Evolutionary conservation across 2,113 vertebrate species (phyloP), one percentile per base, ranked within the genome.

Genomic region (Salvelinus sp.): DNA sequence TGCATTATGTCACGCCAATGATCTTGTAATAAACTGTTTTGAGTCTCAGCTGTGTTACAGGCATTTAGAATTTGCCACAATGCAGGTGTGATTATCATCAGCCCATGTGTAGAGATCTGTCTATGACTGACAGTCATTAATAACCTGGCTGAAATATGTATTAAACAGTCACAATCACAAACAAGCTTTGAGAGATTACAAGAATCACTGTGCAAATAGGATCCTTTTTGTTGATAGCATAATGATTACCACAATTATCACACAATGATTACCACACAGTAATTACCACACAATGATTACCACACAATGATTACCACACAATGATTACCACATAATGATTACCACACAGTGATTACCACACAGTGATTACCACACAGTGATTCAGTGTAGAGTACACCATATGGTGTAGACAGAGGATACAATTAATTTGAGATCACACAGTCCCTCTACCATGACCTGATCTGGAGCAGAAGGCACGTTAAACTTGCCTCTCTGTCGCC

Each of bases 101-200:
- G 12, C 67, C 66, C 47, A 48, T 71, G 44, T 58, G 27, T 20
- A 30, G 60, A 81, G 67, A 60, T 48, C 47, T 66, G 76, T 70
- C 66, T 54, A 44, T 65, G 66, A 69, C 69, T 70, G 70, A 62
- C 62, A 75, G 16, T 69, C 38, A 48, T 71, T 69, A 69, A 65
- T 25, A 58, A 57, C 54, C 57, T 60, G 33, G 33, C n/a, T 18
- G 16, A 16, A 67, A 38, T 30, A 18, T 14, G 64, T 22, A 67
- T 7, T 33, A 13, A 6, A 33, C 27, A 30, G 2, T 30, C 25
- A 12, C 18, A 60, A 22, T 60, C 48, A 60, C 6, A 60, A n/a
- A 7, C 58, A 9, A 38, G 38, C 18, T 14, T 50, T 16, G 10
- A 50, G 14, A 50, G 12, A 50, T 13, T 50, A 50, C 48, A 50